Evolutionary conservation across 1,140 invertebrate species (phyloP), one percentile per base, ranked within the genome.

Genomic region (Hypothenemus hampei): DNA sequence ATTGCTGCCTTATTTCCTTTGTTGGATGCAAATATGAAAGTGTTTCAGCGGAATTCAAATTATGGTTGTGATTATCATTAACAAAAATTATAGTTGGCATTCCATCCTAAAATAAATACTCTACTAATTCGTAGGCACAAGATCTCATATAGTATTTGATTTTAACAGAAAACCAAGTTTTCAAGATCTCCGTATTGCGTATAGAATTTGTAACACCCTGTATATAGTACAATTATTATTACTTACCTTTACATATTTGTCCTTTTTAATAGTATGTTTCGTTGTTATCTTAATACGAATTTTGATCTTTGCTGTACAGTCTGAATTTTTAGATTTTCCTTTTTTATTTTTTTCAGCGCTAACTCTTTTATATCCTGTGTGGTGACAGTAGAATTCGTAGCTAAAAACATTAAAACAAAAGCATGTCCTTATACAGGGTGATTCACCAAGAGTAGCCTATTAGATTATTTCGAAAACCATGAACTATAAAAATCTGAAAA

Each of bases 351-450:
- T 48, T 37, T 7, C 29, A 21, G 46, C 7, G 7, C 35, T 33
- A 36, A 48, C 31, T 48, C 46, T 48, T 36, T 37, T 35, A 48
- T 36, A 48, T 48, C 31, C 31, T 48, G 46, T 48, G 35, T 48
- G 46, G 20, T 48, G 29, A 26, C 46, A 36, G 35, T 48, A 36
- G 22, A 21, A 48, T 36, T 36, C 31, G 18, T 36, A 37, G 13
- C 46, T 48, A 48, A 35, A 48, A 48, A 36, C 29, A 21, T 19
- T 19, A 46, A 35, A 31, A 46, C 31, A 46, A 46, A 26, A 46
- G 11, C 39, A 41, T 41, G 39, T 1, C 39, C 39, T 15, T 41
- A 21, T 41, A 41, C 22, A 36, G 33, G n/a, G n/a, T n/a, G n/a
- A n/a, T n/a, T n/a, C n/a, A n/a, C n/a, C n/a, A n/a, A n/a, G n/a